Evolutionary conservation across 2,888 invertebrate genomes (phyloP).

Genomic region (Acrobasis consociella): DNA sequence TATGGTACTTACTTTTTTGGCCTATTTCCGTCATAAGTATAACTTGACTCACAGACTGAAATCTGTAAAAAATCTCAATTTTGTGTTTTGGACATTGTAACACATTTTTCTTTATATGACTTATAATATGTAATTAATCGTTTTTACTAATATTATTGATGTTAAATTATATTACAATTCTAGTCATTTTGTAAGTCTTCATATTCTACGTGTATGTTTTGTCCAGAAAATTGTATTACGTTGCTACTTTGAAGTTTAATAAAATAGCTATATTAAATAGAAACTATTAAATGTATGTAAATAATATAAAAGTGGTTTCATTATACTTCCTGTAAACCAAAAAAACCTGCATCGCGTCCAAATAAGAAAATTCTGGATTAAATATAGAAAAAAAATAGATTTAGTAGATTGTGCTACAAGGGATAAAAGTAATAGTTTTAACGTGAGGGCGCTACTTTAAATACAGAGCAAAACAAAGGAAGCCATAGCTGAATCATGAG

Average conservation of each 20-base stretch:
- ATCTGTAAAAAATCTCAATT: no score
- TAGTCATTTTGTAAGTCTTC: conserved; percentile 15
- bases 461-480: no score
- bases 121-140: not conserved
- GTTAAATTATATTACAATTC: conserved; percentile 21
- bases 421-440: no score
- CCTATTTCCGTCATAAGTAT: no score
- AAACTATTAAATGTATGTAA: conserved; percentile 69
- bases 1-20: no score
- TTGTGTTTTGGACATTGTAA: not conserved
- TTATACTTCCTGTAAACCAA: conserved; percentile 29
- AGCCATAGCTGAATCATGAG: no score
- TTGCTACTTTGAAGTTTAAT: conserved; percentile 48
- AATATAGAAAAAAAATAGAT: no score
- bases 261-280: conserved; percentile 57
- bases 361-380: not conserved
- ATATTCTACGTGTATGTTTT: conserved; percentile 35
- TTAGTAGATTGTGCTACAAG: no score
- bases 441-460: no score
- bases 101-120: not conserved
- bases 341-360: not conserved
- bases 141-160: conserved; percentile 18
- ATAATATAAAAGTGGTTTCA: conserved; percentile 47
- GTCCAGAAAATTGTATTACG: conserved; percentile 46
- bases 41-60: no score